phyloP scores from a whole-genome alignment of 2,888 invertebrate species.

The Leptopilina myrica region DNA sequence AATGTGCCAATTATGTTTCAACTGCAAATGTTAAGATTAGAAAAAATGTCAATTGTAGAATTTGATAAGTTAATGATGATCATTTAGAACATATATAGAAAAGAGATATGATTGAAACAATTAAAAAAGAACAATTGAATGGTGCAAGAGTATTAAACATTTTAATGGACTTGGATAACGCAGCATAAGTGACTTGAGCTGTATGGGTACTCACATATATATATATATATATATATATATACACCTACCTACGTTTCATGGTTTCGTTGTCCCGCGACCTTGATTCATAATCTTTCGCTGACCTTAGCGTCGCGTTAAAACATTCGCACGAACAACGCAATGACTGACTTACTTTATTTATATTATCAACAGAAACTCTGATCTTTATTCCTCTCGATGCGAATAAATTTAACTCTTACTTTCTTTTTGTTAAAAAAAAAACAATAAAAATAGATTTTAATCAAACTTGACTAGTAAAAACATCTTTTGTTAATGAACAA shows the following conservation, averaged over 20 bases:
- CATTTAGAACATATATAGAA: too few relatives aligned
- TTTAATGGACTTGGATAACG: constrained; percentile 23
- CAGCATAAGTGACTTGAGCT: constrained; percentile 1
- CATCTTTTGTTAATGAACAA: too few relatives aligned
- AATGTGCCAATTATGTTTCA: too few relatives aligned
- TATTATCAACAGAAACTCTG: background rate
- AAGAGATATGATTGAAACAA: constrained; percentile 3
- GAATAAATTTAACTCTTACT: background rate
- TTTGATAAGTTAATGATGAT: too few relatives aligned
- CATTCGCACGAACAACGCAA: constrained; percentile 46
- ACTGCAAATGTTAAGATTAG: too few relatives aligned
- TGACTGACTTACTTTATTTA: constrained; percentile 31
- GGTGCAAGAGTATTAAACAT: constrained; percentile 14
- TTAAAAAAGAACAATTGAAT: background rate
- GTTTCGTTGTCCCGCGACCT: constrained; percentile 45
- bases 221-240: too few relatives aligned
- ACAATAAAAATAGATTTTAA: background rate
- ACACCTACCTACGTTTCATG: constrained; percentile 12
- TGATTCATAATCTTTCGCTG: constrained; percentile 56
- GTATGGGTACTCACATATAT: constrained; percentile 19
- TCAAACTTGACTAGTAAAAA: too few relatives aligned
- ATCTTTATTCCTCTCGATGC: constrained; percentile 16
- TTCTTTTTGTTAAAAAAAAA: background rate
- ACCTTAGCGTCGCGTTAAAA: constrained; percentile 48
- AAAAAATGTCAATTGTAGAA: too few relatives aligned